Evolutionary conservation across 2,113 vertebrate genomes (phyloP).

Genomic region (Calypte anna): DNA sequence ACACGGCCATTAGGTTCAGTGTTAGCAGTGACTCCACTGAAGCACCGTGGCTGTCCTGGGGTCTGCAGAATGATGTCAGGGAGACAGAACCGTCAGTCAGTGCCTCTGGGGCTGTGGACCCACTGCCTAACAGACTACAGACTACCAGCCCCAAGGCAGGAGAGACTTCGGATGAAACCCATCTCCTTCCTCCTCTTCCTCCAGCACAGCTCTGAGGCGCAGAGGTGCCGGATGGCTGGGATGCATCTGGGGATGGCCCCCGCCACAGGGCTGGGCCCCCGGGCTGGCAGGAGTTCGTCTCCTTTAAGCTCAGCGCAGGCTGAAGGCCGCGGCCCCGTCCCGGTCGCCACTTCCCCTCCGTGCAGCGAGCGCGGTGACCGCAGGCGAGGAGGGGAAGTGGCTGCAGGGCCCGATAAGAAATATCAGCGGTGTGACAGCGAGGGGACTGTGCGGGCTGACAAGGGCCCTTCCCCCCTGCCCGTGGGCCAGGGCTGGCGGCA

Average conservation of each 20-base stretch:
- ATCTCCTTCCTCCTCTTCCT: not conserved
- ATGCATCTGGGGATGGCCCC: fast-evolving
- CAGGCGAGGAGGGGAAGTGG: slow-evolving; percentile 69
- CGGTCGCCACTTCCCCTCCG: slow-evolving; percentile 27
- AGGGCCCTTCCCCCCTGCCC: slow-evolving; percentile 53
- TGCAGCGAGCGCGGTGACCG: slow-evolving; percentile 1
- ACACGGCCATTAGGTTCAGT: not conserved
- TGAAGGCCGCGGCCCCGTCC: not conserved
- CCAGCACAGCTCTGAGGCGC: not conserved
- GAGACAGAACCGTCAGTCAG: not conserved
- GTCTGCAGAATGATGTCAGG: not conserved
- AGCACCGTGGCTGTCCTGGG: not conserved
- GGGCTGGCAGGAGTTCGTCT: not conserved
- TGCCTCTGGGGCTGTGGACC: not conserved
- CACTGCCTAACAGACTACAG: not conserved
- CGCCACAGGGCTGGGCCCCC: fast-evolving
- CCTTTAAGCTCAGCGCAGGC: not conserved
- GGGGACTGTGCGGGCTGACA: not conserved
- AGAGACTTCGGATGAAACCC: not conserved
- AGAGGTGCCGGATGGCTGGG: not conserved
- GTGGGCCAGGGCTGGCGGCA: fast-evolving
- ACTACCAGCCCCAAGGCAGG: not conserved
- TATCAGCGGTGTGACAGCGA: slow-evolving; percentile 56
- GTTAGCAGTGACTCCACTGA: not conserved
- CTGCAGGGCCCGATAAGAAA: slow-evolving; percentile 66